Percentiles rank a stretch among this genome's conserved stretches.
phyloP scores from a whole-genome alignment of 2,888 invertebrate species.

The Sphinx pinastri region DNA sequence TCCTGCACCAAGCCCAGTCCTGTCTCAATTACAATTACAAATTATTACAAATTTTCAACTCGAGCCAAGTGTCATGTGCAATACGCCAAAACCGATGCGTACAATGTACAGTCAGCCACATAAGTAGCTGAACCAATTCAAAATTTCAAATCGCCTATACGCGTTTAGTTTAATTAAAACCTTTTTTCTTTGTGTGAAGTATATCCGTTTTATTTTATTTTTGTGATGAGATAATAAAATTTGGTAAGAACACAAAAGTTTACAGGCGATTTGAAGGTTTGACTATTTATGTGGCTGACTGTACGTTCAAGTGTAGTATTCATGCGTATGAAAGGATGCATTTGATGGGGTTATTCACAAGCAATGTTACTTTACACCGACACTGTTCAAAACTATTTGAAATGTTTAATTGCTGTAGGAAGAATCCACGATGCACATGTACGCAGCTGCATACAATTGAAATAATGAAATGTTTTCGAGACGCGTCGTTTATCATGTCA shows the following conservation, averaged over 20 bases:
- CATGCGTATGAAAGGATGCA: constrained; percentile 31
- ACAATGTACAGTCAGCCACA: constrained; percentile 50
- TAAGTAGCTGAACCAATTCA: too few species aligned
- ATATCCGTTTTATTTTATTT: too few species aligned
- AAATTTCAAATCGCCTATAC: too few species aligned
- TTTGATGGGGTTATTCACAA: constrained; percentile 17
- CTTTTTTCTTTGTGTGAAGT: too few species aligned
- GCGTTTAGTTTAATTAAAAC: too few species aligned
- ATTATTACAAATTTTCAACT: constrained; percentile 77
- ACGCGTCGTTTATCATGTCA: neutral
- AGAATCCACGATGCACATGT: neutral
- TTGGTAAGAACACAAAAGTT: too few species aligned
- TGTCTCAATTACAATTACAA: constrained; percentile 82
- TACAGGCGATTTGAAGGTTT: too few species aligned
- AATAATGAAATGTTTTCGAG: constrained; percentile 3
- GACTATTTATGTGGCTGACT: too few species aligned
- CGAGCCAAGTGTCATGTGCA: constrained; percentile 56
- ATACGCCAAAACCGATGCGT: constrained; percentile 56
- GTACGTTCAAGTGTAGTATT: constrained; percentile 40
- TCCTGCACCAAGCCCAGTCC: constrained; percentile 60
- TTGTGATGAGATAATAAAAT: too few species aligned
- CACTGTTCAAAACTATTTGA: constrained; percentile 14
- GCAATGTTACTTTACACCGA: constrained; percentile 7
- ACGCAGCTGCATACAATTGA: neutral
- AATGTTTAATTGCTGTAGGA: neutral